These are phyloP conservation scores for Peromyscus attwateri DNA, from an alignment of 2,797 vertebrate species.

Conservation along the genomic window DNA sequence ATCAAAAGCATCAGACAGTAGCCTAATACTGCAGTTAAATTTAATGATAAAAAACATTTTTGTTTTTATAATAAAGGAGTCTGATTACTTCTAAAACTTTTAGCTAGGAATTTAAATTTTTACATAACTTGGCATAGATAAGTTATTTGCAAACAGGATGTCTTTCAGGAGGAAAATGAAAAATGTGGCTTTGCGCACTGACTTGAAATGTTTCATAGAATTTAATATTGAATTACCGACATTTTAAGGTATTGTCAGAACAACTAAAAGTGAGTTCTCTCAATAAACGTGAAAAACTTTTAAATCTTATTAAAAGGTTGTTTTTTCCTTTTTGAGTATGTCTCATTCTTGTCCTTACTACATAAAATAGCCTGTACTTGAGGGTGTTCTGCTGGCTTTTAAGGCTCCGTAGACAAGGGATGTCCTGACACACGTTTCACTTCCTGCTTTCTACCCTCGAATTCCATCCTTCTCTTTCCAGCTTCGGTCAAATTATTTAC, in stretches of 20 bases:
- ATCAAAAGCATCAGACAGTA: constrained; percentile 79
- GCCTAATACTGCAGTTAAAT: constrained; percentile 81
- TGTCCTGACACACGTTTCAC: constrained; percentile 53
- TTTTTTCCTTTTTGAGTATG: constrained; percentile 47
- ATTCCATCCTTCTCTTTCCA: constrained; percentile 34
- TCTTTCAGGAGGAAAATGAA: not conserved
- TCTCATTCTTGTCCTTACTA: constrained; percentile 42
- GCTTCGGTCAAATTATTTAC: constrained; percentile 71
- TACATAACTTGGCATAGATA: constrained; percentile 23
- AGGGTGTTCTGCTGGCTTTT: constrained; percentile 65
- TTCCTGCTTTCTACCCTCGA: constrained; percentile 47
- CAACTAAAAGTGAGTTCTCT: constrained; percentile 75
- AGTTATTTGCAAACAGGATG: constrained; percentile 28
- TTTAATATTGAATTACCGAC: constrained; percentile 74
- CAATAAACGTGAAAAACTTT: constrained; percentile 77
- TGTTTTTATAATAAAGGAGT: constrained; percentile 80
- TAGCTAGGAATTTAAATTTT: constrained; percentile 78
- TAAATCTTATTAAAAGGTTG: constrained; percentile 16
- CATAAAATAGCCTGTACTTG: constrained; percentile 51
- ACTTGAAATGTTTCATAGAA: constrained; percentile 75
- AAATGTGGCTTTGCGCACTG: constrained; percentile 76
- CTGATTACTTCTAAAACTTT: constrained; percentile 80
- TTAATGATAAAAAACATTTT: constrained; percentile 82
- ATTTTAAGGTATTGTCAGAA: constrained; percentile 77
- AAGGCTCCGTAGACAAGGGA: not conserved